Base-by-base conservation (phyloP, 2,888 invertebrate species). In the Lithodes maja region DNA sequence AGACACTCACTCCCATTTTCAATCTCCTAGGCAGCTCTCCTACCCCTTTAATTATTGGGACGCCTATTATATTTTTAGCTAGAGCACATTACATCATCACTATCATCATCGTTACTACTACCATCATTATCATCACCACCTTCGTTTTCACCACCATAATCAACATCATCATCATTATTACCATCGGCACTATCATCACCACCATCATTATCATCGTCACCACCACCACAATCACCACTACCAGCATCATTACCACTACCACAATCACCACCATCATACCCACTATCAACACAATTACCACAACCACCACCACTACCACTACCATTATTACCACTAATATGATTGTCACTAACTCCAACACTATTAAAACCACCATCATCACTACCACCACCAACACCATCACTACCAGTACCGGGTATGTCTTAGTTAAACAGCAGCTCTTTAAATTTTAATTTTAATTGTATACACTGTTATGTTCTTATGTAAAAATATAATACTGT, bases 281-380 rank as follows among this genome's bases (percentile, higher is more conserved):
- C n/a, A 12, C 79, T 54, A 53, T 17, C 79, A 15, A 12, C 79
- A 15, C 78, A 49, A 79, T 9, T 55, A 79, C 79, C 79, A n/a
- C 53, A 17, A 78, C 52, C 52, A 78, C 52, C 52, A 78, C 54
- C 79, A 17, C 54, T 54, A 52, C 54, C 79, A 52, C 54, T 53
- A 50, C 53, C 78, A 50, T 78, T 53, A 50, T 78, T 53, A 49
- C 52, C 50, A 49, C 52, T n/a, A 52, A 53, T 54, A 52, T 79
- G 53, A 52, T 78, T 3, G 2, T 53, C 78, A 50, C 15, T 53
- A 12, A 52, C 52, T 3, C 53, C 53, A 50, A 5, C 53, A 50
- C 53, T 3, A 9, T 15, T 53, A 50, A 1, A 9, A 15, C 53
- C 74, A 17, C 61, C 61, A 55, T 2, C 80, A n/a, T 55, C 80